These are phyloP conservation scores for Zaprionus nigranus DNA, from an alignment of 1,140 invertebrate genomes.

Conservation along the genomic window DNA sequence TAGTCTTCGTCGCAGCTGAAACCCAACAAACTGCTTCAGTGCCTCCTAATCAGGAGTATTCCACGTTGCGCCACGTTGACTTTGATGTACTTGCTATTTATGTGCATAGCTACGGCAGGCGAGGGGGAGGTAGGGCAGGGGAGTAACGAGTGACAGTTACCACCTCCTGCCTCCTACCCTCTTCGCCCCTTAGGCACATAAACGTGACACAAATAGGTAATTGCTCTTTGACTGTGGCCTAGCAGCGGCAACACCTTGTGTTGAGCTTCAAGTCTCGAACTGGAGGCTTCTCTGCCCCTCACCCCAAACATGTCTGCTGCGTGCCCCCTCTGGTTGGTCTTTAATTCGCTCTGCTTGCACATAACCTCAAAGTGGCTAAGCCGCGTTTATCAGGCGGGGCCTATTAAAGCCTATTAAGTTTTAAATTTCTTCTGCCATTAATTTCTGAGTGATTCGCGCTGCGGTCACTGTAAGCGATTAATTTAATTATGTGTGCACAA, in stretches of 20 bases:
- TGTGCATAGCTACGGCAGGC: slow-evolving; percentile 38
- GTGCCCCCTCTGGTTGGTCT: background rate
- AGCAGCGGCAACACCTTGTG: slow-evolving; percentile 9
- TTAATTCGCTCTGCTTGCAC: slow-evolving; percentile 20
- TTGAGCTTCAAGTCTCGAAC: background rate
- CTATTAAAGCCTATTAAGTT: background rate
- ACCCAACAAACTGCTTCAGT: slow-evolving; percentile 61
- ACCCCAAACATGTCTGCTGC: background rate
- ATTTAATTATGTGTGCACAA: slow-evolving; percentile 23
- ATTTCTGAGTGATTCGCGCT: slow-evolving; percentile 15
- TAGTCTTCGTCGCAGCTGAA: slow-evolving; percentile 12
- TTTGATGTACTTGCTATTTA: slow-evolving; percentile 69
- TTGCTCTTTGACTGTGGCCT: slow-evolving; percentile 54
- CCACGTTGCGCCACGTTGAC: slow-evolving; percentile 54
- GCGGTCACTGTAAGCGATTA: slow-evolving; percentile 18
- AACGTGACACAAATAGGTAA: slow-evolving; percentile 73
- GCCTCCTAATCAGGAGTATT: slow-evolving; percentile 60
- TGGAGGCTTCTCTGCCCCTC: background rate
- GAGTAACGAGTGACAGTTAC: background rate
- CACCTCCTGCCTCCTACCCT: background rate
- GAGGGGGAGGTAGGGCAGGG: background rate
- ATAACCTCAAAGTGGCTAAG: slow-evolving; percentile 5
- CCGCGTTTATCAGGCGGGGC: background rate
- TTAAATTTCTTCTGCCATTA: background rate
- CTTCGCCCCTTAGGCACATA: background rate